These are phyloP conservation scores for Pteria penguin DNA, from an alignment of 2,888 invertebrate species.

Conservation along the genomic window DNA sequence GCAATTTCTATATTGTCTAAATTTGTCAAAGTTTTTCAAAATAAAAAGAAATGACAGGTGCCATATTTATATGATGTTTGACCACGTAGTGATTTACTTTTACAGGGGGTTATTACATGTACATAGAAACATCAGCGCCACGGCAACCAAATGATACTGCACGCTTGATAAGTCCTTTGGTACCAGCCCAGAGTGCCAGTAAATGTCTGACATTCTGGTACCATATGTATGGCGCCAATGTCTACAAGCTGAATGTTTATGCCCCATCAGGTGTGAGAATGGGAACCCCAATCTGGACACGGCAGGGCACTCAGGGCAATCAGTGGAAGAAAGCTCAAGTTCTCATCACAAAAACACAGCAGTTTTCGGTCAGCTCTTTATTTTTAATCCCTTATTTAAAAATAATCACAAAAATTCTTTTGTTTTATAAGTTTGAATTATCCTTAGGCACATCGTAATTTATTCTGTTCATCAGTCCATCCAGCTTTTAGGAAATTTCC, in stretches of 20 bases:
- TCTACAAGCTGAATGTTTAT: conserved; percentile 68
- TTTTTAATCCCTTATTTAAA: neutral
- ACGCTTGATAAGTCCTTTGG: conserved; percentile 77
- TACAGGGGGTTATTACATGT: conserved; percentile 72
- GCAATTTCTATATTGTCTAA: no score
- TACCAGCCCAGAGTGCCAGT: conserved; percentile 34
- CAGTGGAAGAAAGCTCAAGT: conserved; percentile 62
- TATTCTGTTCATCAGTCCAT: no score
- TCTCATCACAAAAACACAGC: conserved; percentile 48
- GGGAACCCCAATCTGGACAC: conserved; percentile 62
- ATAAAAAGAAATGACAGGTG: no score
- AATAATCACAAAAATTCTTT: neutral
- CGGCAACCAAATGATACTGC: conserved; percentile 83
- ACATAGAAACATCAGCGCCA: conserved; percentile 81
- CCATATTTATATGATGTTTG: no score
- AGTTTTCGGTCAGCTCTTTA: conserved; percentile 51
- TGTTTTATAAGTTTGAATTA: neutral
- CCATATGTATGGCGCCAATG: conserved; percentile 76
- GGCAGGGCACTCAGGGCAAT: conserved; percentile 61
- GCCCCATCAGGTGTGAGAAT: conserved; percentile 50
- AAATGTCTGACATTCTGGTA: conserved; percentile 75
- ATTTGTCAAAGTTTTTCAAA: no score
- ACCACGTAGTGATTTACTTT: no score
- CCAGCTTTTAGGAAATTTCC: no score
- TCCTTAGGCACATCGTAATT: no score